phyloP scores from a whole-genome alignment of 1,140 invertebrate species.

The Lutraria rhynchaena region DNA sequence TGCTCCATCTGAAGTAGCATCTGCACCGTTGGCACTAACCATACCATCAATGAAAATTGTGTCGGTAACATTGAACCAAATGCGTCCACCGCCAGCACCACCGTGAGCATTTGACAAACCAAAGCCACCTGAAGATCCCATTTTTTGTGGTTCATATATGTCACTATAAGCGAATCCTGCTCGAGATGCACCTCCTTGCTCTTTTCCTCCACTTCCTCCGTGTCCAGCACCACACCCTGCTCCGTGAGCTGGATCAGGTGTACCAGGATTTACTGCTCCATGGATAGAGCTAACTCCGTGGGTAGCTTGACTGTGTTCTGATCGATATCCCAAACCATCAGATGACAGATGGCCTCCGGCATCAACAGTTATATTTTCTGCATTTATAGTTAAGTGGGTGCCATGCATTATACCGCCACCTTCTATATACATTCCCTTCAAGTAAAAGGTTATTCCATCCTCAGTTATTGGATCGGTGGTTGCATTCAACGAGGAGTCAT shows the following conservation, averaged over 20 bases:
- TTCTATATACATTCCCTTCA: constrained; percentile 68
- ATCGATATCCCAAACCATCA: constrained; percentile 69
- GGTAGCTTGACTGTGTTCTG: constrained; percentile 61
- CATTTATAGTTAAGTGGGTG: constrained; percentile 67
- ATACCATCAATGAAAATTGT: constrained; percentile 74
- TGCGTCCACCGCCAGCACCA: constrained; percentile 70
- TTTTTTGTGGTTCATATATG: constrained; percentile 71
- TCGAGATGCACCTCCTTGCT: constrained; percentile 5
- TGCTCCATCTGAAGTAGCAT: constrained; percentile 54
- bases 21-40: constrained; percentile 68
- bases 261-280: constrained; percentile 71
- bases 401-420: constrained; percentile 74
- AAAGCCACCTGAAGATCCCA: constrained; percentile 72
- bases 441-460: constrained; percentile 68
- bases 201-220: constrained; percentile 70
- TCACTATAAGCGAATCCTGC: constrained; percentile 73
- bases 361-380: constrained; percentile 74
- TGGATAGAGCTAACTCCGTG: constrained; percentile 67
- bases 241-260: constrained; percentile 47
- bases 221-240: constrained; percentile 70
- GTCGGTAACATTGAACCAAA: constrained; percentile 77
- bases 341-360: constrained; percentile 68
- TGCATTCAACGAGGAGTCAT: constrained; percentile 68
- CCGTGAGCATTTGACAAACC: constrained; percentile 58
- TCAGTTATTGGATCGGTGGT: constrained; percentile 72